These are phyloP conservation scores for Bombus vancouverensis DNA, from an alignment of 1,140 invertebrate species.

Conservation along the genomic window DNA sequence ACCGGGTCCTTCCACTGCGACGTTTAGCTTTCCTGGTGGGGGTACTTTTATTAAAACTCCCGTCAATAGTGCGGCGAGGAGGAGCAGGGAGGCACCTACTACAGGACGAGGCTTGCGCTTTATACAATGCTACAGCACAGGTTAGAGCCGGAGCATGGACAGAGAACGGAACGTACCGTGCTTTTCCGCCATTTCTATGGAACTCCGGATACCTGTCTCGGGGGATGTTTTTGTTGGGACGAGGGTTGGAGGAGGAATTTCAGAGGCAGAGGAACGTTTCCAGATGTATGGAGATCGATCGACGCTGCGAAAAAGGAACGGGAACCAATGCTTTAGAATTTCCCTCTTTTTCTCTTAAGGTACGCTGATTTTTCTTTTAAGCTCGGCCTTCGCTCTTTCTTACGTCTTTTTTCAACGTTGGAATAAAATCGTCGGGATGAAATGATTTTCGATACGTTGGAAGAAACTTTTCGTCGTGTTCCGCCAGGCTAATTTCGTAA, in stretches of 20 bases:
- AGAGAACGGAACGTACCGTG: slow-evolving; percentile 42
- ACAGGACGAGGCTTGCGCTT: slow-evolving; percentile 72
- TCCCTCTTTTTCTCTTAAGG: neutral
- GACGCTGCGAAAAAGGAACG: neutral
- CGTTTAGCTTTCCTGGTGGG: slow-evolving; percentile 70
- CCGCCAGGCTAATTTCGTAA: no score
- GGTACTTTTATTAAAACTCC: slow-evolving; percentile 75
- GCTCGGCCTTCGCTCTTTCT: no score
- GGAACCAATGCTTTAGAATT: neutral
- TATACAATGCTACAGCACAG: slow-evolving; percentile 71
- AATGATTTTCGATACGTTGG: no score
- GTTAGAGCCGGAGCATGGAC: slow-evolving; percentile 60
- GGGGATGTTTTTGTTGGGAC: neutral
- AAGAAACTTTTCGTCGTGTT: no score
- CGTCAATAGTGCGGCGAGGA: slow-evolving; percentile 72
- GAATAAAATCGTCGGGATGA: no score
- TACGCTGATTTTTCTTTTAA: neutral
- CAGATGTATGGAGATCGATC: neutral
- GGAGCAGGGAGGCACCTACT: slow-evolving; percentile 66
- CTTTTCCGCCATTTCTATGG: slow-evolving; percentile 31
- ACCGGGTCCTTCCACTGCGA: slow-evolving; percentile 68
- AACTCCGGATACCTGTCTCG: slow-evolving; percentile 29
- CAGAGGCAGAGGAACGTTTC: neutral
- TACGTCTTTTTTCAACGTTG: no score
- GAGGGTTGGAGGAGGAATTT: neutral